Percentiles rank a stretch among this genome's conserved stretches.
Conservation (phyloP, 2,113 vertebrate genomes). For the Syngnathus floridae region DNA sequence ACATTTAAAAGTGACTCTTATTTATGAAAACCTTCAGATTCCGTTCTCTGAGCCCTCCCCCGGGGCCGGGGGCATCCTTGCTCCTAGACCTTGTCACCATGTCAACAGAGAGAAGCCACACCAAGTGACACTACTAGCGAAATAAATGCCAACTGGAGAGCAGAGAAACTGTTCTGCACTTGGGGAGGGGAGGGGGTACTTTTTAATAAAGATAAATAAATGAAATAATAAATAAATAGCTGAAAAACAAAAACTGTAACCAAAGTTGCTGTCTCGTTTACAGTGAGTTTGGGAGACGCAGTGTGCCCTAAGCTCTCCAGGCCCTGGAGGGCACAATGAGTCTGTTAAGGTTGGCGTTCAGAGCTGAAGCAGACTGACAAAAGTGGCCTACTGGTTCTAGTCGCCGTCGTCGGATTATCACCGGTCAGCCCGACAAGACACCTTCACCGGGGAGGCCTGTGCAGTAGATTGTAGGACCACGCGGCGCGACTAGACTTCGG, state of each 20-base stretch:
- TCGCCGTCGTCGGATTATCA: conserved; percentile 77
- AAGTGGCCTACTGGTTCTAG: conserved; percentile 82
- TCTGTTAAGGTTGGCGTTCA: conserved; percentile 65
- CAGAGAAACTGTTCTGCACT: conserved; percentile 85
- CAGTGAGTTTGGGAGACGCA: conserved; percentile 94
- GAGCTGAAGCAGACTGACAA: conserved; percentile 66
- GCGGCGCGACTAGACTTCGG: conserved; percentile 86
- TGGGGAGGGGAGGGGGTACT: conserved; percentile 66
- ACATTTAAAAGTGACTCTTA: conserved; percentile 85
- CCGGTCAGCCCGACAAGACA: conserved; percentile 85
- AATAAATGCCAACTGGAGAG: conserved; percentile 67
- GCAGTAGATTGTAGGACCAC: conserved; percentile 91
- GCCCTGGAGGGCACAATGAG: conserved; percentile 60
- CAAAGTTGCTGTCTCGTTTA: conserved; percentile 99
- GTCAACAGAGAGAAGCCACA: conserved; percentile 63
- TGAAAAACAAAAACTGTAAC: conserved; percentile 84
- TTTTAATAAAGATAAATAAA: conserved; percentile 82
- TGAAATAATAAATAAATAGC: conserved; percentile 73
- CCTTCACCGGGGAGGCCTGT: conserved; percentile 87
- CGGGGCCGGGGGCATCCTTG: conserved; percentile 60
- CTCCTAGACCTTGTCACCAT: conserved; percentile 72
- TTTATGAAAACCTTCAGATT: conserved; percentile 99
- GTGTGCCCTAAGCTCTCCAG: conserved; percentile 77
- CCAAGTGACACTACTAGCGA: conserved; percentile 66
- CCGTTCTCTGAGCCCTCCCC: conserved; percentile 83